Base-by-base conservation (phyloP, 2,888 invertebrate species). In the Epinotia brunnichana region DNA sequence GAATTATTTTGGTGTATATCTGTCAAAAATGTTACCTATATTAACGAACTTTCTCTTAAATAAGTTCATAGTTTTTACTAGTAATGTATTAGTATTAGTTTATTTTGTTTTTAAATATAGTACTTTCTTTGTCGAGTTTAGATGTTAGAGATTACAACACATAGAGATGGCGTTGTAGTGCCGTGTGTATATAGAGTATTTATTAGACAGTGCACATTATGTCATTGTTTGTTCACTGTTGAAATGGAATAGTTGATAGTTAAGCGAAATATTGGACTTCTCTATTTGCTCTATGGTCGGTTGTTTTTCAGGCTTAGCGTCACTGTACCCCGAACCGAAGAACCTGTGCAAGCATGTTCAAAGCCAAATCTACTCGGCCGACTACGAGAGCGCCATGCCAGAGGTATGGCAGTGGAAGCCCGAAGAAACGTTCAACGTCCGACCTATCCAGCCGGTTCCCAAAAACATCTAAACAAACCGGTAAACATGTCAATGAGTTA, bases 311-410 rank as follows among this genome's bases (percentile, higher is more conserved):
- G 96, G 96, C 88, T 94, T 96, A 77, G 97, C 98, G 3, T 97
- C 97, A 3, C 95, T 96, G 3, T 98, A 98, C 86, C 98, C 98
- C 0, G 96, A 97, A 87, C 98, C 98, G 54, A 95, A 95, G 78
- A 95, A 98, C 82, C 95, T 97, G 82, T 90, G 94, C 69, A 91
- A 94, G 76, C 96, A 96, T 88, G 94, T 98, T 48, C 92, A 95
- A 80, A 94, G 95, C 70, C 96, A 96, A 85, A 94, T 96, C 91
- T 98, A 97, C 89, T 95, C n/a, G n/a, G 95, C 85, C 95, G 94
- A 96, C 84, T 98, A 98, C 85, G 96, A 96, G 85, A 94, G 95
- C 77, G 95, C 97, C 69, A 94, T 97, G 94, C 97, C 97, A 0
- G 92, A 94, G 7, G 94, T 94, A 7, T 96, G 96, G 95, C 85